These are phyloP conservation scores for Pyrgus malvae DNA, from an alignment of 2,888 invertebrate genomes.

Conservation along the genomic window DNA sequence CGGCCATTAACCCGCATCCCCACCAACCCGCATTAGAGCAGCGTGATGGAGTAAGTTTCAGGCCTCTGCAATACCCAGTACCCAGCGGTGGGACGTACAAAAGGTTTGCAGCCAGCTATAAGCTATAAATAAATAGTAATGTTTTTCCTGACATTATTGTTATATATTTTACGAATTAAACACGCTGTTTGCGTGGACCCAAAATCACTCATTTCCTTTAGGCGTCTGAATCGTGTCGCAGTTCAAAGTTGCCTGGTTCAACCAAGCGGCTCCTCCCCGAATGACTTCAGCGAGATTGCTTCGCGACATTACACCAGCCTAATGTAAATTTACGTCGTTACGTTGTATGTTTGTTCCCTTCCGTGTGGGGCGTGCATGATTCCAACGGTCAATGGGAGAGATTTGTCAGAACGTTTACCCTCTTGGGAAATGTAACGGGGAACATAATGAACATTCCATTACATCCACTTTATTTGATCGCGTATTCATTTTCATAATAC, in stretches of 20 bases:
- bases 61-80: no score
- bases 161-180: no score
- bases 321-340: conserved; percentile 77
- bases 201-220: no score
- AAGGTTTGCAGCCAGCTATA: no score
- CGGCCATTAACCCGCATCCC: no score
- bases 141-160: no score
- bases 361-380: conserved; percentile 53
- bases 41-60: no score
- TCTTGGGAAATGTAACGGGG: conserved; percentile 33
- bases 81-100: no score
- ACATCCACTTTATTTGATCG: conserved; percentile 36
- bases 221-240: conserved; percentile 40
- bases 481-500: conserved; percentile 21
- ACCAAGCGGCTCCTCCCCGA: conserved; percentile 64
- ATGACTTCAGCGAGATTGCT: conserved; percentile 77
- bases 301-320: conserved; percentile 76
- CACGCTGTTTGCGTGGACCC: no score
- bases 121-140: no score
- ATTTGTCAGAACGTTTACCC: conserved; percentile 39
- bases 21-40: no score
- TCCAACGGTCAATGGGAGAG: conserved; percentile 56
- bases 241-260: conserved; percentile 53
- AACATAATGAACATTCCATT: conserved; percentile 39
- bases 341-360: conserved; percentile 60